Percentiles rank a stretch among this genome's conserved stretches.
Evolutionary conservation across 2,113 vertebrate genomes (phyloP).

Genomic region (Aldabrachelys gigantea): DNA sequence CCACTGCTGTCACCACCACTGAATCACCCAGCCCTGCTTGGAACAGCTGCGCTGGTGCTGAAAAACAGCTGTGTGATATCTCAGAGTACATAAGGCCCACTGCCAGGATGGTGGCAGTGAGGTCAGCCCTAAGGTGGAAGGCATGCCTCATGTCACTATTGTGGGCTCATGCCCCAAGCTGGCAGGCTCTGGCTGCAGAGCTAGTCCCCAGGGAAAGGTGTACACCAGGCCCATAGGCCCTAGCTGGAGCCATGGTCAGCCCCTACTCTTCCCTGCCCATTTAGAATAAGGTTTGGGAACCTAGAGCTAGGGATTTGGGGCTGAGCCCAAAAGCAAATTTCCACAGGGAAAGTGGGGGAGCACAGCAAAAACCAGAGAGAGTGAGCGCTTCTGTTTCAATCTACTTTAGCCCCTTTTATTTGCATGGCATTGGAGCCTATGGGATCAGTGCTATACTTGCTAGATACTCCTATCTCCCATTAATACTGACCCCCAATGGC

Average conservation of each 20-base stretch:
- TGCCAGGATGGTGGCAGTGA: background rate
- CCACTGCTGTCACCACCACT: background rate
- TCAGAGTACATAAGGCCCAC: background rate
- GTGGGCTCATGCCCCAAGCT: background rate
- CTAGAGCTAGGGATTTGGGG: background rate
- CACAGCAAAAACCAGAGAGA: background rate
- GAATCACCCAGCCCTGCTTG: background rate
- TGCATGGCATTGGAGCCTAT: rapidly evolving
- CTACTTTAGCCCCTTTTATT: background rate
- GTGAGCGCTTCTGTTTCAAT: background rate
- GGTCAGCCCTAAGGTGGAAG: background rate
- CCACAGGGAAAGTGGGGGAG: background rate
- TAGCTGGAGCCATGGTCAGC: background rate
- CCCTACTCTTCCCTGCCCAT: background rate
- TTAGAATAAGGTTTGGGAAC: conserved; percentile 55
- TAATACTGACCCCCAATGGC: rapidly evolving
- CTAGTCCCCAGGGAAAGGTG: background rate
- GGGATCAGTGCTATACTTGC: background rate
- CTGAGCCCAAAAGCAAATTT: background rate
- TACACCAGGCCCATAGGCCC: background rate
- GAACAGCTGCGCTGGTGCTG: background rate
- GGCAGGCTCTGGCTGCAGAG: background rate
- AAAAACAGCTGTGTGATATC: background rate
- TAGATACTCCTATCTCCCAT: background rate
- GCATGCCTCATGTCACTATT: background rate